These are phyloP conservation scores for Drosophila cardini DNA, from an alignment of 1,140 invertebrate species.

Conservation along the genomic window DNA sequence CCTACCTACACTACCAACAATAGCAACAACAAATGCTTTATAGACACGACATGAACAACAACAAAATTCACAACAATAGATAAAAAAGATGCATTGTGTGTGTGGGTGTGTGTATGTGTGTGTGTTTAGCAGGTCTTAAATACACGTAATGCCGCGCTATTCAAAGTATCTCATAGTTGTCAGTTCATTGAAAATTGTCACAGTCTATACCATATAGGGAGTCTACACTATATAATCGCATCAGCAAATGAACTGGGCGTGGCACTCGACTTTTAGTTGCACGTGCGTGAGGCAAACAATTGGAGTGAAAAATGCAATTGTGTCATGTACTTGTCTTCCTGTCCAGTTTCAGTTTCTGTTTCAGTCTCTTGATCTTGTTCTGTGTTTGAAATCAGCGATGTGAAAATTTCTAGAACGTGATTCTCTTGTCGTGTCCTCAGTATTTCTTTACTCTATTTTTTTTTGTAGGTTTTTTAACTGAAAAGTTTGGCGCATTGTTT, in stretches of 20 bases:
- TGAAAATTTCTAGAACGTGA: slow-evolving; percentile 73
- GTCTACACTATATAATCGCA: slow-evolving; percentile 29
- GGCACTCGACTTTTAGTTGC: slow-evolving; percentile 65
- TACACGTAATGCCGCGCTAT: slow-evolving; percentile 54
- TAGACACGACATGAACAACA: slow-evolving; percentile 30
- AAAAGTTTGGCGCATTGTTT: slow-evolving; percentile 67
- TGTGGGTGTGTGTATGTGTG: slow-evolving; percentile 28
- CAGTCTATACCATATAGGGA: slow-evolving; percentile 8
- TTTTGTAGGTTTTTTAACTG: slow-evolving; percentile 37
- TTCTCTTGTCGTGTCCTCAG: slow-evolving; percentile 37
- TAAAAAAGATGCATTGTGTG: slow-evolving; percentile 53
- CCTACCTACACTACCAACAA: slow-evolving; percentile 28
- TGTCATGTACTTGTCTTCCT: slow-evolving; percentile 57
- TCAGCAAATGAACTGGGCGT: slow-evolving; percentile 40
- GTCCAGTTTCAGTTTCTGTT: slow-evolving; percentile 38
- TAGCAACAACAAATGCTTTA: slow-evolving; percentile 27
- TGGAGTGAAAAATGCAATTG: slow-evolving; percentile 69
- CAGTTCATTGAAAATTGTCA: slow-evolving; percentile 67
- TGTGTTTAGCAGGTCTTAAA: slow-evolving; percentile 58
- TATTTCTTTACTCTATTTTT: slow-evolving; percentile 39
- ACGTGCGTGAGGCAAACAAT: slow-evolving; percentile 74
- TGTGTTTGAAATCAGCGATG: slow-evolving; percentile 68
- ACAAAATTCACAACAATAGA: slow-evolving; percentile 36
- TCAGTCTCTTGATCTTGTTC: slow-evolving; percentile 31
- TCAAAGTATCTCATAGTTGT: slow-evolving; percentile 75